phyloP scores from a whole-genome alignment of 2,113 vertebrate species.

The Cebus imitator region DNA sequence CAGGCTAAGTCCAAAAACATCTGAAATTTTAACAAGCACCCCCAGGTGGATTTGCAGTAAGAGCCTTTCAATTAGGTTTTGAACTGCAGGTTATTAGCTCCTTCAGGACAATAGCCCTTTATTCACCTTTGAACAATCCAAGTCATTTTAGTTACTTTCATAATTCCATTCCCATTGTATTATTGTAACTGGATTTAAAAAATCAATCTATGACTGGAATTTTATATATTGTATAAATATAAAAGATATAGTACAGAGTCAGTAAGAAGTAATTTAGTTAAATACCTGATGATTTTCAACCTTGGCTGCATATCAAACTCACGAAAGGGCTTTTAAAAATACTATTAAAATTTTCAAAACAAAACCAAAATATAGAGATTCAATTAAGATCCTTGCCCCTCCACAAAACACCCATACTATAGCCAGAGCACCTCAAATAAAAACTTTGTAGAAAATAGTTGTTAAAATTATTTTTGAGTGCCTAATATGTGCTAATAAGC shows the following conservation, averaged over 20 bases:
- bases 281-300: background rate
- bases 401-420: background rate
- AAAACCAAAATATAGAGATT: background rate
- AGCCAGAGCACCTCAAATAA: background rate
- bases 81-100: background rate
- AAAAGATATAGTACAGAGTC: background rate
- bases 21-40: slow-evolving; percentile 50
- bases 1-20: background rate
- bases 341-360: background rate
- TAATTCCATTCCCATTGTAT: background rate
- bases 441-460: background rate
- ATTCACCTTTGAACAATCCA: slow-evolving; percentile 14
- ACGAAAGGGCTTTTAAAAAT: background rate
- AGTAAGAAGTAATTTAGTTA: slow-evolving; percentile 50
- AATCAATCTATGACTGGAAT: background rate
- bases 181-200: background rate
- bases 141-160: background rate
- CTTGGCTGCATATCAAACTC: slow-evolving; percentile 6
- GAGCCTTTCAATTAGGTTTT: slow-evolving; percentile 37
- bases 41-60: background rate
- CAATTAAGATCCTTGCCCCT: background rate
- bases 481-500: background rate
- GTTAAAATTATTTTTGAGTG: background rate
- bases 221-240: background rate
- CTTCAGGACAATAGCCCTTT: slow-evolving; percentile 32